phyloP scores from a whole-genome alignment of 2,888 invertebrate genomes.

The Cistogaster globosa region DNA sequence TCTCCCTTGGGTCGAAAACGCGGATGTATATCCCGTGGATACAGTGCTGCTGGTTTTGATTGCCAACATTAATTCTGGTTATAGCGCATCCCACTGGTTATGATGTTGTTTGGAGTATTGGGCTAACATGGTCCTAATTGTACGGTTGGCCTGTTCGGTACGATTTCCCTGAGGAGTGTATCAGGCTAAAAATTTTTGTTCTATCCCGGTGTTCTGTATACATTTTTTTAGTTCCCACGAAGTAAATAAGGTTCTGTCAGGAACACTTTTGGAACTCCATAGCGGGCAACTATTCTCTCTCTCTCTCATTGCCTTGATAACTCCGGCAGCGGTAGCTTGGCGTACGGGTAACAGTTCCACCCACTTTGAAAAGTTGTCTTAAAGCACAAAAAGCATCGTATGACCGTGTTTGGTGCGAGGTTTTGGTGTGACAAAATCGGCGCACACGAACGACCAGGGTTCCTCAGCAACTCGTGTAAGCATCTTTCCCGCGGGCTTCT shows the following conservation, averaged over 20 bases:
- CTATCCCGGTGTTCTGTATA: not conserved
- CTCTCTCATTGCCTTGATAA: not conserved
- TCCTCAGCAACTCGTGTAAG: not conserved
- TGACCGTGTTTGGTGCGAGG: not conserved
- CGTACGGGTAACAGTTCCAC: not conserved
- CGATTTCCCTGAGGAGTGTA: slow-evolving; percentile 12
- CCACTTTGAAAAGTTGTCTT: not conserved
- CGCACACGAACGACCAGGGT: not conserved
- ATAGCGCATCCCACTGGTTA: not conserved
- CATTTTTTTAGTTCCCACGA: too few species aligned
- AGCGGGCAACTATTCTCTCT: too few species aligned
- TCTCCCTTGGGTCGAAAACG: slow-evolving; percentile 7
- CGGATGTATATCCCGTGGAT: slow-evolving; percentile 19
- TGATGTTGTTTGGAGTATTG: not conserved
- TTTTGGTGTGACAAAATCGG: not conserved
- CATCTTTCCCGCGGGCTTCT: not conserved
- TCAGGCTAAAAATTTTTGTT: slow-evolving; percentile 3
- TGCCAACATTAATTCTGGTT: slow-evolving; percentile 9
- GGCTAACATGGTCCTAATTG: not conserved
- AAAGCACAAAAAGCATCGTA: not conserved
- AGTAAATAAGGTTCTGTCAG: too few species aligned
- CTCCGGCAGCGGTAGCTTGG: not conserved
- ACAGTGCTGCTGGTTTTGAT: slow-evolving; percentile 10
- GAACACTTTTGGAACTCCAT: too few species aligned
- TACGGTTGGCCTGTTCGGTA: too few species aligned